phyloP scores from a whole-genome alignment of 1,140 invertebrate genomes.

The Drosophila ficusphila region DNA sequence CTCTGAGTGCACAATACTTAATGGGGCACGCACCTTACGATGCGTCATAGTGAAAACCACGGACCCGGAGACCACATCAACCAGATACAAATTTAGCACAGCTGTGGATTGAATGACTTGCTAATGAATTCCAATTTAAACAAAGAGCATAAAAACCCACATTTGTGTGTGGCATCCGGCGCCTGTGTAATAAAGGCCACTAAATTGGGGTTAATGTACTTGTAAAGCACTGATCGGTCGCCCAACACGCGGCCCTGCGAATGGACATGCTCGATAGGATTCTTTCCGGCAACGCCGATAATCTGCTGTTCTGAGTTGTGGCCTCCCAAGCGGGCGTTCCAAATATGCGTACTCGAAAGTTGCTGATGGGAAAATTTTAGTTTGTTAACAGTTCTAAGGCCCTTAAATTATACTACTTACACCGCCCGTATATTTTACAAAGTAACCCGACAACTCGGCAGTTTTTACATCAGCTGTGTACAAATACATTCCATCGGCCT shows the following conservation, averaged over 20 bases:
- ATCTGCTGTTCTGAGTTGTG: conserved; percentile 87
- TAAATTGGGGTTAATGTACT: conserved; percentile 99
- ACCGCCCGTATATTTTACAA: conserved; percentile 85
- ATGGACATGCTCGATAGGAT: conserved; percentile 94
- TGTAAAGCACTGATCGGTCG: conserved; percentile 98
- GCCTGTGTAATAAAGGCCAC: conserved; percentile 93
- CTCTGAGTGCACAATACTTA: conserved; percentile 97
- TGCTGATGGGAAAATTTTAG: conserved; percentile 60
- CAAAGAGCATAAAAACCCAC: conserved; percentile 84
- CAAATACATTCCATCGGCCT: conserved; percentile 88
- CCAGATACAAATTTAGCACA: conserved; percentile 90
- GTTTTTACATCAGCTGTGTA: conserved; percentile 89
- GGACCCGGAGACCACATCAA: conserved; percentile 95
- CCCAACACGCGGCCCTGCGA: conserved; percentile 97
- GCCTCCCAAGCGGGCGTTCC: conserved; percentile 90
- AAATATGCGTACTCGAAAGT: conserved; percentile 85
- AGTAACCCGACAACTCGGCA: conserved; percentile 89
- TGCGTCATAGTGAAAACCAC: conserved; percentile 91
- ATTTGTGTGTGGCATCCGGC: conserved; percentile 90
- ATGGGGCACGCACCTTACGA: conserved; percentile 91
- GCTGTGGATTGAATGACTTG: conserved; percentile 15
- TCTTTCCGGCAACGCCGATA: conserved; percentile 89
- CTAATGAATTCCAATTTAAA: neutral
- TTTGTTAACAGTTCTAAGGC: neutral
- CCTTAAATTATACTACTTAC: conserved; percentile 37